Base-by-base conservation (phyloP, 2,113 vertebrate genomes). In the Phasianus colchicus region DNA sequence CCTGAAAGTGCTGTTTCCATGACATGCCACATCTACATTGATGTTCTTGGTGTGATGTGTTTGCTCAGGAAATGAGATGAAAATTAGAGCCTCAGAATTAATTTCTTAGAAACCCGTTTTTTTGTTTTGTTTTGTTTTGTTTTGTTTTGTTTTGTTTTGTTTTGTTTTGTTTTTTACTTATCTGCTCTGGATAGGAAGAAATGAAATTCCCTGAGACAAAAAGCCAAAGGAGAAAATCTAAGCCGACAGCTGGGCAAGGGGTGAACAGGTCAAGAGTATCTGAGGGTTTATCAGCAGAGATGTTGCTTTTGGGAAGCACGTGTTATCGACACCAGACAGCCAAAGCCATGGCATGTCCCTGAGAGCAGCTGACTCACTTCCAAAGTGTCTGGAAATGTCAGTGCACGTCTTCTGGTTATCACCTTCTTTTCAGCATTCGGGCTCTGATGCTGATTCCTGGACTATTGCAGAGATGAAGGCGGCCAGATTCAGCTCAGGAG, bases 381-480 rank as follows among this genome's bases (percentile, higher is more conserved):
- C 91, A 88, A 83, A 89, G 72, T 6, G 91, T 64, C 90, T 92
- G 92, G 88, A 92, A 93, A 91, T 60, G 83, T 81, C 94, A 94
- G 50, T 0, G 1, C 81, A 67, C 2, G 6, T 72, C 89, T 87
- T 82, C 55, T 79, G 77, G 21, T 83, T 81, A 81, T 88, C 72
- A 27, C 63, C 76, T 45, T 40, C 80, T 89, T 84, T 58, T 61
- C 71, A 86, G 52, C 71, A 0, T 66, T 75, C 16, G 34, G 7
- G 47, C 27, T 58, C 32, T 75, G 47, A 4, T 17, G 69, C 54
- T 30, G 69, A 30, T 27, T 81, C 24, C n/a, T 6, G 34, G 15
- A 14, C 57, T n/a, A 0, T 3, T 10, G 9, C 42, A 75, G 76
- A 27, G 73, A 45, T 0, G 22, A 71, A 63, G 61, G 40, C 22